A percentile compares a stretch with the other conserved stretches of the same genome.
phyloP scores from a whole-genome alignment of 2,113 vertebrate species.

The Tetrax tetrax region DNA sequence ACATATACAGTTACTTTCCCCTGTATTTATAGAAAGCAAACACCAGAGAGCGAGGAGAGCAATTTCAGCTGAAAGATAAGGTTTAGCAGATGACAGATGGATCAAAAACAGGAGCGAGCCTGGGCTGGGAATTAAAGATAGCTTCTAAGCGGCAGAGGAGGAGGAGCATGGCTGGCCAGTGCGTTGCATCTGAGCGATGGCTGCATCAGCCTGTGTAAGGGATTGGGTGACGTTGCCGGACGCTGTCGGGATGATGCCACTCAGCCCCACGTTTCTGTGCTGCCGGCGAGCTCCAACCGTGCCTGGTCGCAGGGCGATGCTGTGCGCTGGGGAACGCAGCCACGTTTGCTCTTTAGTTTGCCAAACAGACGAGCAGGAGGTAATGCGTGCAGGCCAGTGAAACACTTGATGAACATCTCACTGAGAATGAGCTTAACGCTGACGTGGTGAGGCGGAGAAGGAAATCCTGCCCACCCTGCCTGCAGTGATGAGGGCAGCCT shows the following conservation, averaged over 20 bases:
- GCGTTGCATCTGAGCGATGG: background rate
- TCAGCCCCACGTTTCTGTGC: background rate
- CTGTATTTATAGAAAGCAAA: background rate
- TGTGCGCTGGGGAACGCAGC: fast-evolving
- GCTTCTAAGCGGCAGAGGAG: background rate
- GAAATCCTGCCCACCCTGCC: background rate
- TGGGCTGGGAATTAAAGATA: background rate
- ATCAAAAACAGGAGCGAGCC: background rate
- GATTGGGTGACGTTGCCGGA: background rate
- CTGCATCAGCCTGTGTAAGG: background rate
- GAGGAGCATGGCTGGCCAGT: background rate
- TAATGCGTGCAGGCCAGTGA: background rate
- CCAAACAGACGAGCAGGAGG: background rate
- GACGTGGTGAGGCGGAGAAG: background rate
- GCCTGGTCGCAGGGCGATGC: background rate
- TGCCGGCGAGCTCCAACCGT: fast-evolving
- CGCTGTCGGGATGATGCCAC: background rate
- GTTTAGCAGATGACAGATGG: slow-evolving; percentile 21
- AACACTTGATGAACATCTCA: background rate
- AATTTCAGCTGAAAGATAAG: background rate
- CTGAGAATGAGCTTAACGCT: background rate
- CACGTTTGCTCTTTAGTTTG: background rate
- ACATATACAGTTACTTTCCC: background rate
- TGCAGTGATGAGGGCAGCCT: background rate
- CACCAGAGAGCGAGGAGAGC: background rate